phyloP scores from a whole-genome alignment of 2,113 vertebrate species.

The Phocoena sinus region DNA sequence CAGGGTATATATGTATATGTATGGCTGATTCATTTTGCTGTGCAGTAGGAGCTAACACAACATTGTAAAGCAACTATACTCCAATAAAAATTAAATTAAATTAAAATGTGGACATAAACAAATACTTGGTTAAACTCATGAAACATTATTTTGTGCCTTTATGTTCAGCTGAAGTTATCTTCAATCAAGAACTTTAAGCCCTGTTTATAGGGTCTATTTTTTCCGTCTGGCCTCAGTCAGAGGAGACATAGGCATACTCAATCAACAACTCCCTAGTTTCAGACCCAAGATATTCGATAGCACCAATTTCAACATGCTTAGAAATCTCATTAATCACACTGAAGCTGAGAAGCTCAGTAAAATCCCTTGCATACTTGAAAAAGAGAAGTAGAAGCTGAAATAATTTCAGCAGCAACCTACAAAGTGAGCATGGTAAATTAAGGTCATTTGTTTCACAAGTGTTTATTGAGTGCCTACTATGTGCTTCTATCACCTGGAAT shows the following conservation, averaged over 20 bases:
- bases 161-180: neutral
- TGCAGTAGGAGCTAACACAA: too few relatives aligned
- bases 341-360: conserved; percentile 22
- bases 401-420: conserved; percentile 29
- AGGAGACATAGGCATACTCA: conserved; percentile 2
- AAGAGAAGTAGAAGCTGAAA: neutral
- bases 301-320: conserved; percentile 29
- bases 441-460: neutral
- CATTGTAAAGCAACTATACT: too few relatives aligned
- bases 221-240: neutral
- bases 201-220: neutral
- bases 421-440: neutral
- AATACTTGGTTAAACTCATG: neutral
- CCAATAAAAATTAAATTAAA: neutral
- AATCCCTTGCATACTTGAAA: conserved; percentile 15
- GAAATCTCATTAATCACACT: conserved; percentile 48
- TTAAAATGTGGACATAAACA: conserved; percentile 23
- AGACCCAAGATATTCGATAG: neutral
- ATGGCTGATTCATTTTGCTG: too few relatives aligned
- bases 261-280: conserved; percentile 6
- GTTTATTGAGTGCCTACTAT: neutral
- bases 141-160: neutral
- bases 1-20: too few relatives aligned
- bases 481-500: neutral
- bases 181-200: neutral